Base-by-base conservation (phyloP, 2,888 invertebrate species). In the Megamerina dolium region DNA sequence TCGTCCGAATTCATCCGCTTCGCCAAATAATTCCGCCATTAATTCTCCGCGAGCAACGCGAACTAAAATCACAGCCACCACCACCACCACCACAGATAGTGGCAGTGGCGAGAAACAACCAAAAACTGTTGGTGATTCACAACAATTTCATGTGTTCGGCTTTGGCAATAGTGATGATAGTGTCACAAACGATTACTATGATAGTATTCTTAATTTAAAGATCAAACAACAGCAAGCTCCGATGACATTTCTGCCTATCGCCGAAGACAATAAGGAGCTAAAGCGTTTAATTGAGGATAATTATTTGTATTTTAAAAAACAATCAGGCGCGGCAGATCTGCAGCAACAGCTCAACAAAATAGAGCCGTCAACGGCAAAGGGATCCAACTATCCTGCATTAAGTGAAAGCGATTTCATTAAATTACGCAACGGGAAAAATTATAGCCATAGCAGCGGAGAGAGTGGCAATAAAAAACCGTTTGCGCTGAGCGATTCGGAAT, bases 271-370 rank as follows among this genome's bases (percentile, higher is more conserved):
- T 56, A 68, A 68, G 46, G 71, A 71, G 46, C 53, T 71, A 32
- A 72, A 72, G 46, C 67, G 71, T 17, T 65, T 72, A 23, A 71
- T 71, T 45, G 72, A 71, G 45, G 68, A 71, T 44, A 71, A 72
- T 46, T 71, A 68, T 51, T 57, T 71, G 50, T 71, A 68, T 52
- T 71, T 59, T 46, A 70, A 66, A 42, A 63, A 64, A 48, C 71
- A 71, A 50, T 48, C 46, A 3, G 52, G 39, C 8, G 51, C 30
- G 2, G 53, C 26, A 0, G 20, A 21, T 30, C 19, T n/a, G 4
- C 37, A 37, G 10, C 18, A 27, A 17, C 14, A 14, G 12, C 17
- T 9, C 6, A 14, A 17, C 4, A 19, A 26, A 12, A 12, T 13
- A 13, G n/a, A n/a, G n/a, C n/a, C n/a, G n/a, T 8, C 23, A 8